Evolutionary conservation across 2,797 vertebrate species (phyloP), one percentile per base, ranked within the genome.

Genomic region (Salarias fasciatus): DNA sequence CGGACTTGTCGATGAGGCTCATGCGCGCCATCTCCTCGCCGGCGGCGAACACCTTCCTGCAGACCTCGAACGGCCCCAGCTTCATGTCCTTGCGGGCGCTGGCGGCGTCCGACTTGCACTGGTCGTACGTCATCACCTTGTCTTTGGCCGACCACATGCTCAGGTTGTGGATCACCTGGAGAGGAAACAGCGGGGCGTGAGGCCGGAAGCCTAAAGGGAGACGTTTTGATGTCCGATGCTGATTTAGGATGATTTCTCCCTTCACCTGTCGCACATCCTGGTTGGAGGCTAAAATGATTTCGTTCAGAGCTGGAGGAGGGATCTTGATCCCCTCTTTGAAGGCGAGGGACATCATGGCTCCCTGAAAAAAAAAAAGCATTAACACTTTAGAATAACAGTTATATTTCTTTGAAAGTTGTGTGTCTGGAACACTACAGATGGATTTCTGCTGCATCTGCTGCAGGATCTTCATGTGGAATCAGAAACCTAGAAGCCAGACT

Each of bases 281-380:
- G 90, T 98, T 98, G 72, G 98, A 95, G 6, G 95, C 97, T 44
- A 98, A 84, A 76, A 99, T 99, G 11, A 99, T 94, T 90, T 99
- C 97, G 40, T 98, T 97, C 75, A 99, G 95, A 49, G 98, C 97
- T 41, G 97, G 94, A 12, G 97, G 94, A 0, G 96, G 95, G 75
- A 99, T 94, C 85, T 96, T 98, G 77, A 99, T 86, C 13, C 96
- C 96, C 82, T 99, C 97, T 86, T 98, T 99, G 90, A 92, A 99
- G 33, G 96, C 95, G 58, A 99, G 85, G 60, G 96, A 98, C 95
- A 99, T 96, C 96, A 99, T 98, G 31, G 98, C 97, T 40, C 92
- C 96, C 98, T 99, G 86, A 51, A 69, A 55, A 14, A 18, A 43
- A 5, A 15, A 6, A n/a, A n/a, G n/a, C n/a, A 24, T 24, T 2